These are phyloP conservation scores for Stenichneumon culpator DNA, from an alignment of 2,888 invertebrate species.

Conservation along the genomic window DNA sequence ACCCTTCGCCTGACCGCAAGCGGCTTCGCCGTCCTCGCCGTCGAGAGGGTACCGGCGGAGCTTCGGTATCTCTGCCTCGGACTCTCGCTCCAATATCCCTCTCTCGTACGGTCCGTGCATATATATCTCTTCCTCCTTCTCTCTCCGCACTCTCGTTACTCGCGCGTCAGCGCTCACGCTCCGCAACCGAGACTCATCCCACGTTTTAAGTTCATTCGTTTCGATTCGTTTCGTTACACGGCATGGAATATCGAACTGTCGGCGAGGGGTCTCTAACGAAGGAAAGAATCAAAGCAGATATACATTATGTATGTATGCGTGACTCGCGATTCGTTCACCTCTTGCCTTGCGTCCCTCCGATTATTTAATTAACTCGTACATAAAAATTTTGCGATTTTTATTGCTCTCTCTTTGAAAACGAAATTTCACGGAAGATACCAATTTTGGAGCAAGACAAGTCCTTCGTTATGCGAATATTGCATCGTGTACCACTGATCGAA, in stretches of 20 bases:
- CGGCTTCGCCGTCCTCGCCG: slow-evolving; percentile 28
- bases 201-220: slow-evolving; percentile 66
- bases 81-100: slow-evolving; percentile 34
- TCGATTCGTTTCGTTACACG: slow-evolving; percentile 65
- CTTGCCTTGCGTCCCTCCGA: neutral
- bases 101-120: slow-evolving; percentile 37
- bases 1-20: slow-evolving; percentile 59
- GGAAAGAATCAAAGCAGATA: slow-evolving; percentile 23
- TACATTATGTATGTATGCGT: slow-evolving; percentile 4
- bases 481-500: neutral
- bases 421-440: neutral
- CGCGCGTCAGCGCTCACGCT: slow-evolving; percentile 59
- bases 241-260: slow-evolving; percentile 51
- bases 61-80: slow-evolving; percentile 58
- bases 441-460: neutral
- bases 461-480: neutral
- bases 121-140: neutral
- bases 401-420: neutral
- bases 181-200: slow-evolving; percentile 60
- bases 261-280: slow-evolving; percentile 24
- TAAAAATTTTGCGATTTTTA: neutral
- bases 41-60: slow-evolving; percentile 29
- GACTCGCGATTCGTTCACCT: slow-evolving; percentile 13
- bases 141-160: slow-evolving; percentile 59
- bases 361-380: neutral